Conservation (phyloP, 2,797 vertebrate species). For the Semotilus atromaculatus region DNA sequence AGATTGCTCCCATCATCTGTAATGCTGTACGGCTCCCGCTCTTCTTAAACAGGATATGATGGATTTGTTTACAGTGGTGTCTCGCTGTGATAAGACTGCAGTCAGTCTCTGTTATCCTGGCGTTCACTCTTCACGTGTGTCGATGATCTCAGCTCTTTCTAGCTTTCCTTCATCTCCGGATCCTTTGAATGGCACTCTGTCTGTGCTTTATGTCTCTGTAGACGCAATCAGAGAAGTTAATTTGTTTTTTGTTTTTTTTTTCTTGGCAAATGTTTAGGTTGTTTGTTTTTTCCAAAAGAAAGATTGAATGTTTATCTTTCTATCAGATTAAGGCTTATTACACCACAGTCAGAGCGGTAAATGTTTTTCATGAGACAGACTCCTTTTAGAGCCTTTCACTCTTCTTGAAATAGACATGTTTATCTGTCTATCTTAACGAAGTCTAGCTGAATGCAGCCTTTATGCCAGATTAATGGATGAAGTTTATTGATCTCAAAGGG, state of each 20-base stretch:
- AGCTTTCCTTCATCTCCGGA: conserved; percentile 16
- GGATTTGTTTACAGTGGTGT: conserved; percentile 56
- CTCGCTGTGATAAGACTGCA: conserved; percentile 41
- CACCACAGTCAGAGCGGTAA: neutral
- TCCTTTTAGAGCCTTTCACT: conserved; percentile 32
- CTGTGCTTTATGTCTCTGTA: conserved; percentile 19
- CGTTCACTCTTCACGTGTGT: conserved; percentile 38
- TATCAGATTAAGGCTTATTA: conserved; percentile 34
- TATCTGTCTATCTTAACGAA: conserved; percentile 30
- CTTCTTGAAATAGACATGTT: conserved; percentile 29
- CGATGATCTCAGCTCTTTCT: conserved; percentile 35
- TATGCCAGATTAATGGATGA: conserved; percentile 35
- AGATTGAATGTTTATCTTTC: conserved; percentile 25
- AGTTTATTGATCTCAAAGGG: conserved; percentile 28
- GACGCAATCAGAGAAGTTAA: conserved; percentile 27
- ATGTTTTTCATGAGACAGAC: conserved; percentile 25
- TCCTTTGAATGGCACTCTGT: conserved; percentile 32
- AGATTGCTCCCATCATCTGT: conserved; percentile 37
- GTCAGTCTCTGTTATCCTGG: conserved; percentile 43
- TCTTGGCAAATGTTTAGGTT: conserved; percentile 17
- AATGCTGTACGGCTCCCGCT: conserved; percentile 17
- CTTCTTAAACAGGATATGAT: conserved; percentile 47
- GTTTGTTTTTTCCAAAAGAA: neutral
- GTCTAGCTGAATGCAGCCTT: conserved; percentile 29
- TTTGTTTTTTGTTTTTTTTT: conserved; percentile 13